A percentile compares a stretch with the other conserved stretches of the same genome.
Evolutionary conservation across 2,888 invertebrate genomes (phyloP).

Genomic region (Hyposoter dolosus): DNA sequence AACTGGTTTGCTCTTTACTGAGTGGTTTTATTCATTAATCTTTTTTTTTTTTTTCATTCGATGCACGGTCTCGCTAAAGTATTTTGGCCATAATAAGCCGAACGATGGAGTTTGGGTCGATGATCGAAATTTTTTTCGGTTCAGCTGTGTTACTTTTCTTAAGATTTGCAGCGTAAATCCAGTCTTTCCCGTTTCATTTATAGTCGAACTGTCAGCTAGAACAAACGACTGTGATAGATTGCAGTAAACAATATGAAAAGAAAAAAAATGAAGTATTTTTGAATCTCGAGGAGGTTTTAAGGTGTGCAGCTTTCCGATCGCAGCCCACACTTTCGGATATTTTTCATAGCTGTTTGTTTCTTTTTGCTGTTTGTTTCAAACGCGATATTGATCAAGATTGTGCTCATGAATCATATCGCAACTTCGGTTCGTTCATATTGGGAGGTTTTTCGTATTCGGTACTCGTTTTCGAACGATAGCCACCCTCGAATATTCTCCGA

Average conservation of each 20-base stretch:
- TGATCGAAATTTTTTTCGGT: background rate
- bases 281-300: background rate
- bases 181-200: background rate
- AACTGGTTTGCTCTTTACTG: background rate
- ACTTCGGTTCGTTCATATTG: background rate
- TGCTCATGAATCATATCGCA: background rate
- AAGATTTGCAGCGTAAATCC: background rate
- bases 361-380: background rate
- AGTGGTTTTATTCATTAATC: background rate
- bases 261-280: background rate
- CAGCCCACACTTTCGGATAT: background rate
- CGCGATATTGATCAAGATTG: conserved; percentile 8
- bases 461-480: background rate
- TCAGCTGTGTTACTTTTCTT: background rate
- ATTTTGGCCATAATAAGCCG: background rate
- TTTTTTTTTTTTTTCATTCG: background rate
- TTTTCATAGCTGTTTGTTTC: background rate
- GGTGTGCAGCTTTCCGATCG: background rate
- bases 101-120: background rate
- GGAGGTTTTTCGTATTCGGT: conserved; percentile 1
- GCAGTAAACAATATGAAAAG: background rate
- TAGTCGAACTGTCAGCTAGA: background rate
- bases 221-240: background rate
- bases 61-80: background rate
- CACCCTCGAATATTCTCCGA: background rate